A percentile compares a stretch with the other conserved stretches of the same genome.
Evolutionary conservation across 2,888 invertebrate genomes (phyloP).

Genomic region (Limnephilus lunatus): DNA sequence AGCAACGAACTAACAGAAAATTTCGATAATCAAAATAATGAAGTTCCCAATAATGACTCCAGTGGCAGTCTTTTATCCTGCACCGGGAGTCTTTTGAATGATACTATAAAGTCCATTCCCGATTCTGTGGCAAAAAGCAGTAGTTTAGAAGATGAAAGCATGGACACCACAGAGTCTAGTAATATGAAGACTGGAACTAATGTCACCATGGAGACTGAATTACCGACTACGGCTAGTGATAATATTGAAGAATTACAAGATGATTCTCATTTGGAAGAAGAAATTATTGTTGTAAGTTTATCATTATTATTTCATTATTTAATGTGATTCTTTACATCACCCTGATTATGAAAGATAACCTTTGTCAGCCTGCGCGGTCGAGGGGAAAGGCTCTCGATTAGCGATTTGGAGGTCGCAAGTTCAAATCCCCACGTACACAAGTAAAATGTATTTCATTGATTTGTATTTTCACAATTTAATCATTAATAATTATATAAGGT

Average conservation of each 20-base stretch:
- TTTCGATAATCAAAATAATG: background rate
- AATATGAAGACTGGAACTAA: background rate
- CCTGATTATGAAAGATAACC: too few species aligned
- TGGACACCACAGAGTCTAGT: slow-evolving; percentile 43
- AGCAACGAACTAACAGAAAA: slow-evolving; percentile 29
- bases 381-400: too few species aligned
- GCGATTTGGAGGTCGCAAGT: too few species aligned
- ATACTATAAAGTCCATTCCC: slow-evolving; percentile 32
- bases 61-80: background rate
- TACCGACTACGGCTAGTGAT: background rate
- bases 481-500: too few species aligned
- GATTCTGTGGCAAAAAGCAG: background rate
- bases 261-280: slow-evolving; percentile 53
- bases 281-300: slow-evolving; percentile 53
- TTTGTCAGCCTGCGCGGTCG: too few species aligned
- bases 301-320: background rate
- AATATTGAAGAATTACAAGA: slow-evolving; percentile 29
- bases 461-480: too few species aligned
- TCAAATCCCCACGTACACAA: too few species aligned
- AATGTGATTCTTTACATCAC: too few species aligned
- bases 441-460: too few species aligned
- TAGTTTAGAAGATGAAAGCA: slow-evolving; percentile 25
- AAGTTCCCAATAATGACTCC: background rate
- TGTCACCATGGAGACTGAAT: slow-evolving; percentile 47
- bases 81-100: slow-evolving; percentile 30